Conservation (phyloP, 2,113 vertebrate genomes). For the Naja naja region DNA sequence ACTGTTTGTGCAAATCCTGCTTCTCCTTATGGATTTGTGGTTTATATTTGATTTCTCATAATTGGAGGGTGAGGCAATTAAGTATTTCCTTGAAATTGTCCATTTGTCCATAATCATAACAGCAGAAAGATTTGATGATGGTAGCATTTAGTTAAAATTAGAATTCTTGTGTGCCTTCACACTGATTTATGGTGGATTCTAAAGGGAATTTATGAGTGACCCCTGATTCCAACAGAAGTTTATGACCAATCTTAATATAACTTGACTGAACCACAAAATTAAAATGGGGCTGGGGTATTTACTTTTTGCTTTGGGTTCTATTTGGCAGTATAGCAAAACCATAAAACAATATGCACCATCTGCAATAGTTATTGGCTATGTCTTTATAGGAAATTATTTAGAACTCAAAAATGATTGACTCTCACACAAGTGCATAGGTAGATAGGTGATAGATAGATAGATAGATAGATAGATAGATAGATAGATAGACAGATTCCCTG, state of each 20-base stretch:
- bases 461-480: background rate
- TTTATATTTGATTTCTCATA: constrained; percentile 45
- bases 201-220: background rate
- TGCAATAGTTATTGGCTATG: background rate
- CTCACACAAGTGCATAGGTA: background rate
- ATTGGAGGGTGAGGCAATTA: constrained; percentile 38
- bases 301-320: background rate
- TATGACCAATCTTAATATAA: background rate
- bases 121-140: constrained; percentile 45
- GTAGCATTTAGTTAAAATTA: constrained; percentile 48
- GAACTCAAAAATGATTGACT: background rate
- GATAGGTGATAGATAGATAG: background rate
- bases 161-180: constrained; percentile 35
- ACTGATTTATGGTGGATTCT: background rate
- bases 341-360: background rate
- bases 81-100: constrained; percentile 50
- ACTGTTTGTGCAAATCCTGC: constrained; percentile 60
- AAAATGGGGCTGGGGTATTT: background rate
- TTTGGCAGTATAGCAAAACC: background rate
- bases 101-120: constrained; percentile 57
- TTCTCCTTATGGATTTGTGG: constrained; percentile 51
- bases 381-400: background rate
- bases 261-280: background rate
- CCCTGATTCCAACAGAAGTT: background rate
- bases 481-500: too few species aligned